A percentile compares a stretch with the other conserved stretches of the same genome.
These are phyloP conservation scores for Resseliella maxima DNA, from an alignment of 2,888 invertebrate genomes.

Conservation along the genomic window DNA sequence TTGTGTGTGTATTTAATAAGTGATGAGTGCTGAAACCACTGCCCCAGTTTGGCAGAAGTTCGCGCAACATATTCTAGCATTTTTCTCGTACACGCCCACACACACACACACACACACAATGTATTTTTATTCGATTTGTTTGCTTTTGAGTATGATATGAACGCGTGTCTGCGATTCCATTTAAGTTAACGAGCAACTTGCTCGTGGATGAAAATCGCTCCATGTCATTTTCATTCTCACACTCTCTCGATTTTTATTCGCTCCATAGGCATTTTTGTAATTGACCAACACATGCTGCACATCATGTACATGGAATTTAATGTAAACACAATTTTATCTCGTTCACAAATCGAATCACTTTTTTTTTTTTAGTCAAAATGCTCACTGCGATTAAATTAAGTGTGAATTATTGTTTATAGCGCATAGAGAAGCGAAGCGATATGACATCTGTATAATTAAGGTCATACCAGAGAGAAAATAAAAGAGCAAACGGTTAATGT, in stretches of 20 bases:
- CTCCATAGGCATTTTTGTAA: background rate
- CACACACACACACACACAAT: background rate
- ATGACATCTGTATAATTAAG: constrained; percentile 39
- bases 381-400: constrained; percentile 42
- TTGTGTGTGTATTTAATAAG: background rate
- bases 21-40: constrained; percentile 43
- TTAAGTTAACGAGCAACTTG: constrained; percentile 6
- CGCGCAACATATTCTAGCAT: constrained; percentile 9
- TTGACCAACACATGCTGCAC: background rate
- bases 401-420: constrained; percentile 28
- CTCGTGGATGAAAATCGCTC: background rate
- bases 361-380: background rate
- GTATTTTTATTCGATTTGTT: background rate
- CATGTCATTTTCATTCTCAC: too few relatives aligned
- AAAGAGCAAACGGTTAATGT: background rate
- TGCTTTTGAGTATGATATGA: background rate
- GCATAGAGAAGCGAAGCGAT: constrained; percentile 14
- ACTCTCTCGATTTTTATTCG: background rate
- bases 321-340: background rate
- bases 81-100: background rate
- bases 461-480: background rate
- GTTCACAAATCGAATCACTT: background rate
- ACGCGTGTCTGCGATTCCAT: constrained; percentile 24
- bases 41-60: background rate
- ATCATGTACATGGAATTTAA: background rate